Percentiles rank a stretch among this genome's conserved stretches.
Conservation (phyloP, 2,888 invertebrate genomes). For the Adineta ricciae region DNA sequence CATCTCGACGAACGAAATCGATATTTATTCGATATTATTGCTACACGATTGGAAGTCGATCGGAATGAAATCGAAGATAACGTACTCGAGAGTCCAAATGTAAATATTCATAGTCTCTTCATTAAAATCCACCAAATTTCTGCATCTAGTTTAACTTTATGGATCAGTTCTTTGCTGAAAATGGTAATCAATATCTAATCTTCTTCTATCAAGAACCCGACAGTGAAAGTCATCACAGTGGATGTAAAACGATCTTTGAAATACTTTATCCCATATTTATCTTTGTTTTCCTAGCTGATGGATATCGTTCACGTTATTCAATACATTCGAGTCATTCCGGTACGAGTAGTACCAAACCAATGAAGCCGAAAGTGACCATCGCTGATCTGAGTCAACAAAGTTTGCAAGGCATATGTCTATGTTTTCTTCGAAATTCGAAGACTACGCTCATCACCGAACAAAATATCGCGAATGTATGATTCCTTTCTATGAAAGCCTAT, state of each 20-base stretch:
- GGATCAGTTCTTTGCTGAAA: conserved; percentile 44
- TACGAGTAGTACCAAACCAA: conserved; percentile 35
- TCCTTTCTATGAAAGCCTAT: not conserved
- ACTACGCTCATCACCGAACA: conserved; percentile 41
- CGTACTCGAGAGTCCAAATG: conserved; percentile 48
- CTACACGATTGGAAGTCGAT: conserved; percentile 46
- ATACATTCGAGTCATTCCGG: not conserved
- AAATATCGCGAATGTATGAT: conserved; percentile 38
- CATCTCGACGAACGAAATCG: conserved; percentile 47
- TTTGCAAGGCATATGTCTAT: conserved; percentile 44
- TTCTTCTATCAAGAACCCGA: conserved; percentile 48
- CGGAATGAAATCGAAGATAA: conserved; percentile 48
- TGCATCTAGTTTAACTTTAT: conserved; percentile 37
- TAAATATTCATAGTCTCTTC: conserved; percentile 34
- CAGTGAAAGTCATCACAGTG: conserved; percentile 37
- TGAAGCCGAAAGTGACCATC: conserved; percentile 47
- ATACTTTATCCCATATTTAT: not conserved
- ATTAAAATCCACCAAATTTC: not conserved
- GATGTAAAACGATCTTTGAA: not conserved
- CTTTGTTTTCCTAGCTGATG: not conserved
- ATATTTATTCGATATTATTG: conserved; percentile 47
- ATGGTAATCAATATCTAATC: conserved; percentile 43
- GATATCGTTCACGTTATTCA: not conserved
- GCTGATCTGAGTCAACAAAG: conserved; percentile 44
- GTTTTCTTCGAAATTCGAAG: conserved; percentile 43